Evolutionary conservation across 2,888 invertebrate genomes (phyloP), one percentile per base, ranked within the genome.

Genomic region (Ochlodes sylvanus): DNA sequence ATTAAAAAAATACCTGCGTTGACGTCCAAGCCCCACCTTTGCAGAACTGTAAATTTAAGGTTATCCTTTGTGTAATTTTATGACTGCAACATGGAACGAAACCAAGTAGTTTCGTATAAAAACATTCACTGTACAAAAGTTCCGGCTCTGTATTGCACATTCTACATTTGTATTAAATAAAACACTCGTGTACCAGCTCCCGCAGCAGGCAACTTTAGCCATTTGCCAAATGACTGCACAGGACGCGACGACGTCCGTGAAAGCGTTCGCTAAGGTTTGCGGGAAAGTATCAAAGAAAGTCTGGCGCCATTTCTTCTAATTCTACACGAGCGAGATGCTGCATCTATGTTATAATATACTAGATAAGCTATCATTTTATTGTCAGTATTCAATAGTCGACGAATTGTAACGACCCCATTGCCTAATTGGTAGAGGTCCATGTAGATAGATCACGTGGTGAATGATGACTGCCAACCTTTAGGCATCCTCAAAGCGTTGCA

Each of bases 201-300:
- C 19, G 2, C 19, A 17, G 7, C n/a, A 34, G 42, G 17, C 47
- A 65, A 65, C 50, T 65, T 65, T 58, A 15, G 47, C 47, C 57
- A 58, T 65, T 58, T 15, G 50, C 47, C 50, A 58, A 65, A 65
- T 58, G 65, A 50, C 50, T 38, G 64, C 54, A n/a, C 57, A 50
- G 47, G 60, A 61, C 55, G 44, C 54, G 41, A 9, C 41, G 62
- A 34, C 14, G 62, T 21, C 17, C 42, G 7, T 47, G 41, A 27
- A 63, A 21, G 54, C 57, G 19, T 44, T 19, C 44, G 19, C 55
- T 50, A 50, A 56, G 56, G 57, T 57, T 64, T 64, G 38, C 58
- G 41, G 17, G 57, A 50, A 50, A 57, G 27, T 58, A 58, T 65
- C 50, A 65, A 65, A 63, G 66, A 52, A 60, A 66, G 58, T 60